phyloP scores from a whole-genome alignment of 2,113 vertebrate species.

The Falco punctatus region DNA sequence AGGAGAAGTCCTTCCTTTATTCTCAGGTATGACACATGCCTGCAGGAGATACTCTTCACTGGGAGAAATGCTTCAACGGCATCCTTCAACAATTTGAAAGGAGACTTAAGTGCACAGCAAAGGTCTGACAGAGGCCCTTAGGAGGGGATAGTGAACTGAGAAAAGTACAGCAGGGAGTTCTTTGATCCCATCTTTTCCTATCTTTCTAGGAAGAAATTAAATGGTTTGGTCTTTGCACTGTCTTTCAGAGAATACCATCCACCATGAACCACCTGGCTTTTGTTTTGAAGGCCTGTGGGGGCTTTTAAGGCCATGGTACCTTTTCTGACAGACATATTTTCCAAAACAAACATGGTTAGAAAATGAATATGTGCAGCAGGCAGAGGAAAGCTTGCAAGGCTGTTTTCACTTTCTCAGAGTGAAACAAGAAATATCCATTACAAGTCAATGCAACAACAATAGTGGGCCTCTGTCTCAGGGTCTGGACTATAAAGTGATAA shows the following conservation, averaged over 20 bases:
- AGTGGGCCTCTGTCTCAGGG: accelerated
- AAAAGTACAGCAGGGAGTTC: neutral
- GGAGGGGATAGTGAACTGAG: neutral
- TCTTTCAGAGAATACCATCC: neutral
- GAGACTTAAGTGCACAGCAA: neutral
- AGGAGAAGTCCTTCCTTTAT: neutral
- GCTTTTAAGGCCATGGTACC: neutral
- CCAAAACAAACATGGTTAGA: neutral
- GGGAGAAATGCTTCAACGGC: neutral
- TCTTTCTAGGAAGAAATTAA: neutral
- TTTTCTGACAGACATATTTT: neutral
- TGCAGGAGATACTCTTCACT: neutral
- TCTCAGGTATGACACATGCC: neutral
- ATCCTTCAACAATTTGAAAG: neutral
- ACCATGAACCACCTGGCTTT: neutral
- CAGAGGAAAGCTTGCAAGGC: neutral
- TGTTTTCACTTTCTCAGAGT: neutral
- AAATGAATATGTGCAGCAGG: neutral
- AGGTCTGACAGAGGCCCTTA: neutral
- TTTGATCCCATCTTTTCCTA: neutral
- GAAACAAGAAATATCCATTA: neutral
- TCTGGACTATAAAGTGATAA: neutral
- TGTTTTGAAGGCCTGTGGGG: neutral
- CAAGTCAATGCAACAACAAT: neutral
- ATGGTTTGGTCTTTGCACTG: neutral